Conservation (phyloP, 1,140 invertebrate species). For the Drosophila ambigua region DNA sequence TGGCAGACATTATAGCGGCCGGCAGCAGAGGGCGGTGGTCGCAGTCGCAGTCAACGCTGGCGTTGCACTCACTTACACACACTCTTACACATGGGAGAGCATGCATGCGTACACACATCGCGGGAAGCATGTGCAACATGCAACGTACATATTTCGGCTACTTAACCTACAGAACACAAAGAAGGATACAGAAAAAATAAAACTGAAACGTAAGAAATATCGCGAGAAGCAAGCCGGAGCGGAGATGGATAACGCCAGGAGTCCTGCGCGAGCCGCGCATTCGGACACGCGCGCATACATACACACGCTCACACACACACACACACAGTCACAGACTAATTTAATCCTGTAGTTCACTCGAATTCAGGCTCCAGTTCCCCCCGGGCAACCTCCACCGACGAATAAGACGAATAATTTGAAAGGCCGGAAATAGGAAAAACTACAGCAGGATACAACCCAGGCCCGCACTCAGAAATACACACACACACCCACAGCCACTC, state of each 20-base stretch:
- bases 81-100: constrained; percentile 8
- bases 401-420: constrained; percentile 51
- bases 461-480: constrained; percentile 18
- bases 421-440: constrained; percentile 46
- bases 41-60: constrained; percentile 34
- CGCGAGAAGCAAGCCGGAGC: constrained; percentile 1
- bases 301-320: background rate
- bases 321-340: constrained; percentile 37
- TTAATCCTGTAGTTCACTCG: constrained; percentile 53
- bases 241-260: constrained; percentile 29
- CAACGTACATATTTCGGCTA: constrained; percentile 63
- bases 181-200: constrained; percentile 57
- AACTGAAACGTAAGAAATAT: constrained; percentile 36
- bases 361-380: constrained; percentile 46
- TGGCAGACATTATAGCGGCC: constrained; percentile 72
- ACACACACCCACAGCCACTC: background rate
- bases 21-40: constrained; percentile 81
- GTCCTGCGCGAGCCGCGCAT: constrained; percentile 48
- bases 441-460: constrained; percentile 44
- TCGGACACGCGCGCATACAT: constrained; percentile 44
- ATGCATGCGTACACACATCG: constrained; percentile 12
- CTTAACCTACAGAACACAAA: constrained; percentile 72
- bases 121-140: constrained; percentile 54
- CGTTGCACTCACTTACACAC: constrained; percentile 3
- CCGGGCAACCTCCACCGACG: constrained; percentile 21